Evolutionary conservation across 2,797 vertebrate species (phyloP).

Genomic region (Echiichthys vipera): DNA sequence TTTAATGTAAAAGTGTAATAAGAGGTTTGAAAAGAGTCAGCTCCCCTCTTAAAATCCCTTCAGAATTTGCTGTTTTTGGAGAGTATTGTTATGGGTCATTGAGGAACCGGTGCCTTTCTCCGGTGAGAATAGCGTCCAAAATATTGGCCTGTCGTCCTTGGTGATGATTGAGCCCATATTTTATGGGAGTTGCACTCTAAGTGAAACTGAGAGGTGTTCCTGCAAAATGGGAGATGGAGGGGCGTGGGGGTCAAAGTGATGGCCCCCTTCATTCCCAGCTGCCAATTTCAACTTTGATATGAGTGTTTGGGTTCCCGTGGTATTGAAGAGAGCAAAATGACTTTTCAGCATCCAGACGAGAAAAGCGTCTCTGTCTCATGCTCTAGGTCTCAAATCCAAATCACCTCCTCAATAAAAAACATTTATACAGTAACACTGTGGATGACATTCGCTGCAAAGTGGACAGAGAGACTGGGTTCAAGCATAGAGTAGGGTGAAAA

Average conservation of each 20-base stretch:
- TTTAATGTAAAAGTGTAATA: constrained; percentile 83
- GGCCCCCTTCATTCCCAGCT: constrained; percentile 69
- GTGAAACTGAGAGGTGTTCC: constrained; percentile 76
- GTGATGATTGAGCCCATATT: constrained; percentile 76
- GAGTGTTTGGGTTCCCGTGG: constrained; percentile 67
- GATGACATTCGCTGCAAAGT: constrained; percentile 18
- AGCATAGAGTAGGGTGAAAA: background rate
- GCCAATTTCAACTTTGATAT: constrained; percentile 74
- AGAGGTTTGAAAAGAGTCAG: constrained; percentile 73
- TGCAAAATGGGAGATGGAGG: constrained; percentile 62
- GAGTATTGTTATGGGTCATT: constrained; percentile 80
- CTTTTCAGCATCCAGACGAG: constrained; percentile 57
- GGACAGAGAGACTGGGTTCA: constrained; percentile 4
- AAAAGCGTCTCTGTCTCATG: constrained; percentile 32
- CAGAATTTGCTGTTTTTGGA: constrained; percentile 74
- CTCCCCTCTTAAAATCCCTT: constrained; percentile 73
- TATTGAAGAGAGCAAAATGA: constrained; percentile 66
- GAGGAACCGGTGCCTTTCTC: constrained; percentile 66
- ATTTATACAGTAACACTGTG: constrained; percentile 13
- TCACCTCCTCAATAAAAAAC: constrained; percentile 43
- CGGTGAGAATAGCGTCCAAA: constrained; percentile 66
- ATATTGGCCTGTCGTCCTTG: constrained; percentile 78
- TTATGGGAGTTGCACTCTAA: constrained; percentile 70
- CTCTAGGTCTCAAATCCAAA: constrained; percentile 52
- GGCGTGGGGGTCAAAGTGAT: constrained; percentile 57